phyloP scores from a whole-genome alignment of 2,113 vertebrate genomes.

The Thomomys bottae region DNA sequence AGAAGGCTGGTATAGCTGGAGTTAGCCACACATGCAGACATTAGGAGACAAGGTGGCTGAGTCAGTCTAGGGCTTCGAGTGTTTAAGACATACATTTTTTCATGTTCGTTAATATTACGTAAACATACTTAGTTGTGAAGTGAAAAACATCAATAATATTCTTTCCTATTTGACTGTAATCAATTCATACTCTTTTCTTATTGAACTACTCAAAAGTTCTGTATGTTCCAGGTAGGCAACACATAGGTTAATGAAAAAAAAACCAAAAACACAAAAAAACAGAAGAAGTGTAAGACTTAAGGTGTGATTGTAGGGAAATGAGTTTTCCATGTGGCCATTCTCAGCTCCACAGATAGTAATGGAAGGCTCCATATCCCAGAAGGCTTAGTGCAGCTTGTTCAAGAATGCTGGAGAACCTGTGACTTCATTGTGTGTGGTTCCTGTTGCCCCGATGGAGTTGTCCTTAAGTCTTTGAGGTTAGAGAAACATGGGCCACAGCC shows the following conservation, averaged over 20 bases:
- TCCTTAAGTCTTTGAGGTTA: constrained; percentile 37
- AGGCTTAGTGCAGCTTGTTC: constrained; percentile 48
- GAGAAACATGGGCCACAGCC: constrained; percentile 49
- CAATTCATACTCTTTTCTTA: constrained; percentile 11
- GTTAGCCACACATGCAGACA: background rate
- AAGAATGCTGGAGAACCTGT: constrained; percentile 53
- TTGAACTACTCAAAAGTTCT: background rate
- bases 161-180: background rate
- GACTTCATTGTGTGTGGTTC: constrained; percentile 54
- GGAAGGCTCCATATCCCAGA: background rate
- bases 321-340: background rate
- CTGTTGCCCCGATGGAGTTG: constrained; percentile 29
- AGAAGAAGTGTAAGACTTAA: background rate
- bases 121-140: background rate
- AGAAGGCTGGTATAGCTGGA: background rate
- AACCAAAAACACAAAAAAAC: background rate
- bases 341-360: background rate
- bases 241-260: background rate
- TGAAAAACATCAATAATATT: background rate
- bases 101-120: background rate
- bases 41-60: no score
- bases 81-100: background rate
- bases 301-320: background rate
- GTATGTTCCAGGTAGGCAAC: background rate
- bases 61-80: background rate